Evolutionary conservation across 2,888 invertebrate species (phyloP), one percentile per base, ranked within the genome.

Genomic region (Pinctada fucata): DNA sequence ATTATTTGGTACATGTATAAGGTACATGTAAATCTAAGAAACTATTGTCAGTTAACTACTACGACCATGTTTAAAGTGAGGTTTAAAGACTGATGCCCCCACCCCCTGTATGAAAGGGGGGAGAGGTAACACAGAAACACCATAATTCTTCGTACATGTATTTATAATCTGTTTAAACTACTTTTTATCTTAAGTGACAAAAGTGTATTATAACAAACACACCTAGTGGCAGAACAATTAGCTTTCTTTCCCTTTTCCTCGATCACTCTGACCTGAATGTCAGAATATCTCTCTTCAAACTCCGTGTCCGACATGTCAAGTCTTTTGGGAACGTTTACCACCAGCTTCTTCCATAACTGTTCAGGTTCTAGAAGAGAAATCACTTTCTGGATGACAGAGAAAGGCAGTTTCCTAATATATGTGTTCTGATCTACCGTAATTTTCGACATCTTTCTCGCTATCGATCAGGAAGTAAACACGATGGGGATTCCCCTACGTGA

Each of bases 301-400:
- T 77, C 70, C 31, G 31, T 31, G 5, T 48, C 58, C 13, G 67
- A 63, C 6, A 64, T 3, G 45, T 82, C 80, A 6, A 88, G 76
- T 69, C 80, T 79, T 66, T 81, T 83, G 2, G 90, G 90, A 51
- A 90, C 85, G 49, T 76, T 67, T 10, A 80, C 79, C 4, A 87
- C 85, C 31, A 90, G 72, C 51, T 74, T 78, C 72, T 88, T 86
- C 90, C 90, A 90, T 13, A 87, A 72, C 45, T 79, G 80, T 48
- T 86, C 86, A 6, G 86, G 80, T 66, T 89, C 90, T 3, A 90
- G 80, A 6, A 83, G 64, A 2, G 71, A 74, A 47, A 85, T 80
- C 49, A 88, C 68, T 48, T 83, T 82, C 63, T 78, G 80, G 3
- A 83, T 68, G 8, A 79, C 83, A n/a, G 84, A 85, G 75, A 79